A percentile compares a stretch with the other conserved stretches of the same genome.
These are phyloP conservation scores for Hypotaenidia philippensis DNA, from an alignment of 2,797 vertebrate species.

Conservation along the genomic window DNA sequence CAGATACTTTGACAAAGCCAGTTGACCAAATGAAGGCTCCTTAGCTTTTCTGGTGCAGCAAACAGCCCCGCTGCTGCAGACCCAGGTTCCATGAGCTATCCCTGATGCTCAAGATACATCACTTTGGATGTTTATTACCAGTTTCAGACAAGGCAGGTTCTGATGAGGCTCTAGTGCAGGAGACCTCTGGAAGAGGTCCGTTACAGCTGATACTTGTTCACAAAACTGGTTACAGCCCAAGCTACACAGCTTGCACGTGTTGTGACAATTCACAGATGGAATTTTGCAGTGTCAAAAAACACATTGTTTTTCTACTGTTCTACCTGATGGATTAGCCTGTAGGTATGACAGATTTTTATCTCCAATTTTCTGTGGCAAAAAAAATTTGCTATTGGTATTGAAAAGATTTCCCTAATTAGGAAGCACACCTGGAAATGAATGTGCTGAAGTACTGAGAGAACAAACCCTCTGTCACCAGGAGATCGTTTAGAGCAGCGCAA, in stretches of 20 bases:
- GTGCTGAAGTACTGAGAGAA: not conserved
- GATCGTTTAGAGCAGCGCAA: not conserved
- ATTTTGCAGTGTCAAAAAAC: not conserved
- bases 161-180: not conserved
- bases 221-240: not conserved
- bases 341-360: not conserved
- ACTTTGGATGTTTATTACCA: not conserved
- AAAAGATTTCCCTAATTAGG: not conserved
- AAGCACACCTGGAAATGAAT: not conserved
- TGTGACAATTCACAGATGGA: not conserved
- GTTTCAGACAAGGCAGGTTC: not conserved
- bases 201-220: not conserved
- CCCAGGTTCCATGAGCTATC: not conserved
- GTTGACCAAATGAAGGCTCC: not conserved
- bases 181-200: not conserved
- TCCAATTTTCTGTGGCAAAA: not conserved
- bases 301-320: not conserved
- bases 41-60: not conserved
- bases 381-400: not conserved
- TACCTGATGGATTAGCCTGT: not conserved
- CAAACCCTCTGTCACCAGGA: not conserved
- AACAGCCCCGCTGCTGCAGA: not conserved
- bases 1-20: not conserved
- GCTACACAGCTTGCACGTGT: not conserved
- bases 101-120: not conserved